Base-by-base conservation (phyloP, 2,113 vertebrate genomes). In the Anas platyrhynchos region DNA sequence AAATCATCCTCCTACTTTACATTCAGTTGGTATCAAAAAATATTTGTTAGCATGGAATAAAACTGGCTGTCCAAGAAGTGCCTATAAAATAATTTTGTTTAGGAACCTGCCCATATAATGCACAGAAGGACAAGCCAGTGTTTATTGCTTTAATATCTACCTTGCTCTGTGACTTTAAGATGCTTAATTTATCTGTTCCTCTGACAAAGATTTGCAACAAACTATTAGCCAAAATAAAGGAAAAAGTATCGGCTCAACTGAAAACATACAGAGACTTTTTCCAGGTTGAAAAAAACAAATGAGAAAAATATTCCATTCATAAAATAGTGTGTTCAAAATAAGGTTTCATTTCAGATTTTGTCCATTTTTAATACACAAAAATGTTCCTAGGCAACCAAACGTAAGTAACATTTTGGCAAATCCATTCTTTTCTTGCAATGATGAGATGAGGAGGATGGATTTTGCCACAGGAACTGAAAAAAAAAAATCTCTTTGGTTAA, bases 1-100 rank as follows among this genome's bases (percentile, higher is more conserved):
- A 97, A 95, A 44, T 56, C 61, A 88, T 73, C 18, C 58, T 69
- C 38, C 58, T 89, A 72, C 46, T 85, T 93, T 31, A 56, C 32
- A 74, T 52, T 80, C 74, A 44, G 16, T 18, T 36, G 69, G 71
- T 15, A 91, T n/a, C 26, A 82, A 77, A 93, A 94, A 46, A 8
- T 52, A 78, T 67, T 77, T 76, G 11, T 38, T 50, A 91, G 50
- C 25, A 66, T 7, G 31, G 34, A 66, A 81, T 44, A 74, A 62
- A 96, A 92, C 6, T 59, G 14, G 7, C 34, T 61, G 23, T 80
- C 46, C 34, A 78, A 52, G 74, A 92, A 9, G 1, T 61, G 54
- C 6, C 56, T 78, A 38, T 43, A 55, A 91, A 91, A 72, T 8
- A 82, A 91, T 31, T 73, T 55, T 50, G 11, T 58, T 76, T 14